Base-by-base conservation (phyloP, 2,888 invertebrate genomes). In the Drosophila paranaensis region DNA sequence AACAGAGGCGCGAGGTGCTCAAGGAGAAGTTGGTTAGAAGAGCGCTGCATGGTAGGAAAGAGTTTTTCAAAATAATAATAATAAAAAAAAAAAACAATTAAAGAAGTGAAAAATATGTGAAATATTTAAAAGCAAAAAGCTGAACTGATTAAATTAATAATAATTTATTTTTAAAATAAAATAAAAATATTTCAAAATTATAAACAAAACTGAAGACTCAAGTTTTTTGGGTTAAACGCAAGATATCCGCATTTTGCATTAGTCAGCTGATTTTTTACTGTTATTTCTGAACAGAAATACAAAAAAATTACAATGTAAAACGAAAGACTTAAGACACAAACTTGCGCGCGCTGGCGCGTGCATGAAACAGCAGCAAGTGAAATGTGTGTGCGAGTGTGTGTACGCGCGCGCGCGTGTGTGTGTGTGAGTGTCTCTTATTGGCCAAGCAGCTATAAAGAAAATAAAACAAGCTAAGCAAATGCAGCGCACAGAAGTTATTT, bases 311-410 rank as follows among this genome's bases (percentile, higher is more conserved):
- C 25, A 40, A 45, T 37, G 33, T 20, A 53, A 72, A 78, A 81
- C 82, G 60, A 90, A 89, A 90, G 85, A 87, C 89, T 89, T 75
- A 77, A 82, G 88, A 75, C 74, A 90, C 80, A 82, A 87, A 90
- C 87, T 88, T 79, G 72, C 73, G 71, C 71, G 71, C 54, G 42
- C 45, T 81, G 78, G 63, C 69, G 68, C 89, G 74, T 78, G 70
- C 81, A 88, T 88, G 73, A 79, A 77, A 56, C 65, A 60, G 65
- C 50, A 60, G 33, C 61, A 77, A 67, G 64, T 85, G 53, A 55
- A 81, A 45, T 60, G 55, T 46, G 37, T 42, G 16, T 20, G 30
- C 33, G 46, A 43, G 35, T 11, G 25, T 63, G 60, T 62, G 71
- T 50, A 20, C 20, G 20, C 20, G 20, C 20, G 20, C 20, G 20